These are phyloP conservation scores for Ibidorhyncha struthersii DNA, from an alignment of 2,113 vertebrate genomes.

Conservation along the genomic window DNA sequence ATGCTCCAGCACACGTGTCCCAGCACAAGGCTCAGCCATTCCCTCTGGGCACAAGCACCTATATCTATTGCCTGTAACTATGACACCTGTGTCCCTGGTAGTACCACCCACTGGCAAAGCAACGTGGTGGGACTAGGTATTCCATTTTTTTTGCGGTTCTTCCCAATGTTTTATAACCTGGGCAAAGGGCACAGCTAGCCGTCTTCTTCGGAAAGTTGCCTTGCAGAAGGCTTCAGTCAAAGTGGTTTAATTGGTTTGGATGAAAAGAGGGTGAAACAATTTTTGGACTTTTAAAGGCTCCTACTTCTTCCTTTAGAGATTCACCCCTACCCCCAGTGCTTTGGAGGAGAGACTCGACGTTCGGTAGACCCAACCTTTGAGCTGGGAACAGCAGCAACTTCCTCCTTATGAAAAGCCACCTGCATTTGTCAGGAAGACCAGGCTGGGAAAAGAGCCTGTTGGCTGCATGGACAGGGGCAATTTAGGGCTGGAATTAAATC, in stretches of 20 bases:
- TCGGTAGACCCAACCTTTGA: not conserved
- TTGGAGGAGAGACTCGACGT: not conserved
- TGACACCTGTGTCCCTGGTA: not conserved
- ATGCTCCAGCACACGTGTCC: not conserved
- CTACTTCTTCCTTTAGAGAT: not conserved
- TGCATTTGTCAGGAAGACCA: not conserved
- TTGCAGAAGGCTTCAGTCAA: not conserved
- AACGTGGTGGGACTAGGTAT: not conserved
- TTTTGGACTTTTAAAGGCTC: not conserved
- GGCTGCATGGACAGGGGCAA: fast-evolving
- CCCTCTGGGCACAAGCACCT: not conserved
- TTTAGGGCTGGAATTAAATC: not conserved
- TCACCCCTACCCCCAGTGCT: not conserved
- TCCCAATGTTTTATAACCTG: not conserved
- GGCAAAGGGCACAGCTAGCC: too few relatives aligned
- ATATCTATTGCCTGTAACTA: not conserved
- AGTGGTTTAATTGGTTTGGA: not conserved
- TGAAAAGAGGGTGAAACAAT: not conserved
- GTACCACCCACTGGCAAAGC: not conserved
- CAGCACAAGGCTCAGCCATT: not conserved
- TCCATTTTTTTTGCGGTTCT: not conserved
- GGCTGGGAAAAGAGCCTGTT: not conserved
- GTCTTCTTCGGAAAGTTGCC: not conserved
- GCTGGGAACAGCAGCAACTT: not conserved
- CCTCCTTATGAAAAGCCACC: not conserved